Evolutionary conservation across 2,797 vertebrate species (phyloP).

Genomic region (Miichthys miiuy): DNA sequence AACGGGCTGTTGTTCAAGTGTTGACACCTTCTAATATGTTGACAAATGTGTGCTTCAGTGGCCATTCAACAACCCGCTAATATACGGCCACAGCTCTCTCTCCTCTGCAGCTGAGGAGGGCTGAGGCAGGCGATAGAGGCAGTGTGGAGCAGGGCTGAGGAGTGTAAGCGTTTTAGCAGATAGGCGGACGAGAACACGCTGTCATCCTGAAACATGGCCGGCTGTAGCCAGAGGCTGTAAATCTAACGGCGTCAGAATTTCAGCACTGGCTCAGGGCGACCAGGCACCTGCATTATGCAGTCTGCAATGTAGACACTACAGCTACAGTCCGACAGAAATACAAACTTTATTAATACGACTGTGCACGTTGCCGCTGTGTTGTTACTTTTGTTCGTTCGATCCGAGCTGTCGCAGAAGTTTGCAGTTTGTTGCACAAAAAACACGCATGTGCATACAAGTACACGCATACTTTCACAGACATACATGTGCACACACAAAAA

Average conservation of each 20-base stretch:
- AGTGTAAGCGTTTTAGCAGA: slow-evolving; percentile 79
- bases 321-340: background rate
- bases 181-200: slow-evolving; percentile 75
- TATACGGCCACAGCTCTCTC: slow-evolving; percentile 74
- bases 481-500: slow-evolving; percentile 24
- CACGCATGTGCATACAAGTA: background rate
- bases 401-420: background rate
- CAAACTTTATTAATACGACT: slow-evolving; percentile 3
- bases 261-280: slow-evolving; percentile 67
- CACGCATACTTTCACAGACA: background rate
- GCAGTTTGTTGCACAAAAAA: background rate
- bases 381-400: background rate
- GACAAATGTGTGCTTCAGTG: slow-evolving; percentile 82
- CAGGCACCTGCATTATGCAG: slow-evolving; percentile 68
- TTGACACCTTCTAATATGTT: slow-evolving; percentile 85
- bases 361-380: background rate
- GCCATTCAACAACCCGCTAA: slow-evolving; percentile 84
- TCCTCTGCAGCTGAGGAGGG: slow-evolving; percentile 45
- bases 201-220: slow-evolving; percentile 76
- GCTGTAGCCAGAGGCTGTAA: slow-evolving; percentile 75
- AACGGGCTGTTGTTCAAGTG: slow-evolving; percentile 73
- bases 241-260: slow-evolving; percentile 73
- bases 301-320: slow-evolving; percentile 32
- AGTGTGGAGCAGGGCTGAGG: slow-evolving; percentile 50
- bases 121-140: slow-evolving; percentile 47